Evolutionary conservation across 1,140 invertebrate species (phyloP), one percentile per base, ranked within the genome.

Genomic region (Charaxes varanes): DNA sequence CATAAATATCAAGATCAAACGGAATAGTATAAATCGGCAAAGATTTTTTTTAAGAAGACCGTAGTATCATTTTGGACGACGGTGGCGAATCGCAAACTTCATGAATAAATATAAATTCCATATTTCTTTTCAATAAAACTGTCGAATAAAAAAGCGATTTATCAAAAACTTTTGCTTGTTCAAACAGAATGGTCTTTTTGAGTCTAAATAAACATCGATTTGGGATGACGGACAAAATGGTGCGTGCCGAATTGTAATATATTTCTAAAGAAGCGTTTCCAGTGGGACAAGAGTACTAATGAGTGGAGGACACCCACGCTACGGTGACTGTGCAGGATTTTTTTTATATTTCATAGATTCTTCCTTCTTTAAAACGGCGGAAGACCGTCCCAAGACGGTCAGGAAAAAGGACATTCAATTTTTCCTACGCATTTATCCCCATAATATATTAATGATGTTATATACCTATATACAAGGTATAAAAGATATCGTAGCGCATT

Each of bases 51-150:
- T n/a, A 60, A 81, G 70, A 74, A 62, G 65, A 60, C 62, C 47
- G 54, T 48, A 51, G 58, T 60, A 46, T 65, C 60, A 33, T 48
- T 53, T 52, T 74, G 70, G 69, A 77, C 55, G 68, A 70, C 74
- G 69, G 69, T 79, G 67, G 72, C 74, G 71, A 82, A 82, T 82
- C 72, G 62, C 53, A 72, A 67, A 64, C 57, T 68, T 77, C 70
- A 78, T 76, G 78, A 79, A 82, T 80, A 76, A 80, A 80, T 73
- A 78, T 71, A 67, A 77, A 82, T 76, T 79, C 66, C 56, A 71
- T 79, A 79, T 77, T 71, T 65, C 62, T 68, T 76, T 77, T 71
- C 47, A 76, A 81, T 77, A 59, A 69, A 74, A 68, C 64, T 59
- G 64, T 73, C 67, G 63, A 71, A 79, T 82, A 76, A 82, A 82